Percentiles rank a stretch among this genome's conserved stretches.
Conservation (phyloP, 1,140 invertebrate species). For the Hirudo medicinalis region DNA sequence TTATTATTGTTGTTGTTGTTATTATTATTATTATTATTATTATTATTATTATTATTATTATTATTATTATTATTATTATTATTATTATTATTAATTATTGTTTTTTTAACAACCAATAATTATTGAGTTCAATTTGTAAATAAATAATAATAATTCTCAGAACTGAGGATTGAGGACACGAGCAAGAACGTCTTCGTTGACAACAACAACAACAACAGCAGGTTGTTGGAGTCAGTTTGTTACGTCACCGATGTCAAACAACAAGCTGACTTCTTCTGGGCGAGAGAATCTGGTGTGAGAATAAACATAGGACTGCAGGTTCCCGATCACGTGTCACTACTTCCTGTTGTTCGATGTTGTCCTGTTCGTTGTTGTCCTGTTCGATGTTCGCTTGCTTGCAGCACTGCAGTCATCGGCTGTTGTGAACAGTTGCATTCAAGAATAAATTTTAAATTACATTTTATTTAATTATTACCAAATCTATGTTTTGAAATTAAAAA, state of each 20-base stretch:
- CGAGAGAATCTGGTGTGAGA: conserved; percentile 25
- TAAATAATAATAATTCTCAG: background rate
- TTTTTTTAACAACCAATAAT: no score
- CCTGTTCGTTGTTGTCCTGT: no score
- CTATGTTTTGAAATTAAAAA: background rate
- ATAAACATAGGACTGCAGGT: conserved; percentile 28
- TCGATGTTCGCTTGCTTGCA: no score
- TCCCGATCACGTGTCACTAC: background rate
- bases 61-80: no score
- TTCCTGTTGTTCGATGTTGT: background rate
- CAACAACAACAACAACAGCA: background rate
- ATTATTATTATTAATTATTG: no score
- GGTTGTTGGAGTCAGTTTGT: conserved; percentile 4
- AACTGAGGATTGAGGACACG: background rate
- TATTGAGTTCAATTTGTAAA: no score
- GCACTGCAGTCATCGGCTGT: no score
- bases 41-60: no score
- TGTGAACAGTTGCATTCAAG: no score
- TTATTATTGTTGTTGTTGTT: no score
- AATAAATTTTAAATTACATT: no score
- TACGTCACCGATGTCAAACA: conserved; percentile 29
- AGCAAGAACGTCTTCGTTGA: conserved; percentile 8
- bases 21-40: no score
- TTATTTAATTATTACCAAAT: background rate
- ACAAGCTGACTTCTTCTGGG: conserved; percentile 29